Evolutionary conservation across 2,113 vertebrate genomes (phyloP).

Genomic region (Halichoerus grypus): DNA sequence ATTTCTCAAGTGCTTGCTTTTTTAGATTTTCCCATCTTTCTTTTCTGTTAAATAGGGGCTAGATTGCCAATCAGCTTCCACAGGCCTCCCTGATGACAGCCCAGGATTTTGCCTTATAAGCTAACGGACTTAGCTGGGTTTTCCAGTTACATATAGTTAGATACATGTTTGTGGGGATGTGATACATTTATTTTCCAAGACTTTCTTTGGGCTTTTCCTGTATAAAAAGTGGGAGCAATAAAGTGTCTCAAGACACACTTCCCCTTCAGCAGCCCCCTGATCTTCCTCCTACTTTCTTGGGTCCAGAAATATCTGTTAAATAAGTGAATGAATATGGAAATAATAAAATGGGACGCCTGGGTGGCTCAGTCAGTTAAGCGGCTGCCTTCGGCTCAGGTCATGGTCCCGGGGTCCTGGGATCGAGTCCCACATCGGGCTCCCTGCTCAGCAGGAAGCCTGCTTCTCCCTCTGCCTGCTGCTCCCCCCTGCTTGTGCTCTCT

Average conservation of each 20-base stretch:
- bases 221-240: not conserved
- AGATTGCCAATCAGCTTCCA: not conserved
- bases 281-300: not conserved
- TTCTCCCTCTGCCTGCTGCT: too few species aligned
- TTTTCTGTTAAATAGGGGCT: not conserved
- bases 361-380: not conserved
- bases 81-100: not conserved
- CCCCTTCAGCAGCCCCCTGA: not conserved
- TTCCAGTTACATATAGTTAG: not conserved
- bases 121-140: not conserved
- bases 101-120: not conserved
- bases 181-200: conserved; percentile 7
- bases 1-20: not conserved
- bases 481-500: too few species aligned
- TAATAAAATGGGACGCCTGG: not conserved
- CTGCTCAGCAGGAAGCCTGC: too few species aligned
- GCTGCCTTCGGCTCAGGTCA: not conserved
- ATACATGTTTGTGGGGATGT: not conserved
- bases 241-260: conserved; percentile 12
- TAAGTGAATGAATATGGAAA: not conserved
- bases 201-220: not conserved
- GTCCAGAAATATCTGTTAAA: not conserved
- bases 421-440: too few species aligned
- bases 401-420: not conserved
- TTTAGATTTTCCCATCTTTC: not conserved